A percentile compares a stretch with the other conserved stretches of the same genome.
These are phyloP conservation scores for Bedellia somnulentella DNA, from an alignment of 2,888 invertebrate genomes.

Conservation along the genomic window DNA sequence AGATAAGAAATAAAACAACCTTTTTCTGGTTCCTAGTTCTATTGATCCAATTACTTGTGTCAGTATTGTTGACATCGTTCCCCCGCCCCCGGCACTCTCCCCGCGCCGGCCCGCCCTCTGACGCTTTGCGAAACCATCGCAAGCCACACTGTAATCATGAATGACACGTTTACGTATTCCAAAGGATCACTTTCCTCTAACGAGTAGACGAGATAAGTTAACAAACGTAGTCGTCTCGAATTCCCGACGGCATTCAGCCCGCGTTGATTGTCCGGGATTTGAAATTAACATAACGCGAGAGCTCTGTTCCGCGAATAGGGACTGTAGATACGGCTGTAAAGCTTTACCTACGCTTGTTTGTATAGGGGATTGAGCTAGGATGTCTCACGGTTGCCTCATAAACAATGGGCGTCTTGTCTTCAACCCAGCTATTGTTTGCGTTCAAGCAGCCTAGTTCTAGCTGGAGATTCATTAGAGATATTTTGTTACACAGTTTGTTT, in stretches of 20 bases:
- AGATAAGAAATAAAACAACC: too few species aligned
- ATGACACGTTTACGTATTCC: constrained; percentile 54
- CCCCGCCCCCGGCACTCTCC: too few species aligned
- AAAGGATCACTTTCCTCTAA: constrained; percentile 41
- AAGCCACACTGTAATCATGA: too few species aligned
- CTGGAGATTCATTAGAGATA: too few species aligned
- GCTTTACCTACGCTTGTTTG: constrained; percentile 31
- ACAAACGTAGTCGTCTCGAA: constrained; percentile 49
- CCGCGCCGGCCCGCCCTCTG: too few species aligned
- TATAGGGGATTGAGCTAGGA: constrained; percentile 33
- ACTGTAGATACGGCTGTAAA: constrained; percentile 17
- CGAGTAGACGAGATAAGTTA: constrained; percentile 55
- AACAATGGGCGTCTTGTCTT: constrained; percentile 25
- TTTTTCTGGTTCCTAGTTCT: too few species aligned
- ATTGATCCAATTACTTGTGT: too few species aligned
- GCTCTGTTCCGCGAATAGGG: constrained; percentile 17
- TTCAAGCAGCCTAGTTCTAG: too few species aligned
- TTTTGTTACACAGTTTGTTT: too few species aligned
- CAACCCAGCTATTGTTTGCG: constrained; percentile 14
- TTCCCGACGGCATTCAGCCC: constrained; percentile 38
- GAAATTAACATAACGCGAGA: constrained; percentile 48
- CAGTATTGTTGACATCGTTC: too few species aligned
- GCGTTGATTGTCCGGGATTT: constrained; percentile 50
- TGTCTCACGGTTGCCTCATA: constrained; percentile 23
- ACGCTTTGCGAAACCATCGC: too few species aligned